Evolutionary conservation across 1,140 invertebrate genomes (phyloP).

Genomic region (Thereuonema tuberculata): DNA sequence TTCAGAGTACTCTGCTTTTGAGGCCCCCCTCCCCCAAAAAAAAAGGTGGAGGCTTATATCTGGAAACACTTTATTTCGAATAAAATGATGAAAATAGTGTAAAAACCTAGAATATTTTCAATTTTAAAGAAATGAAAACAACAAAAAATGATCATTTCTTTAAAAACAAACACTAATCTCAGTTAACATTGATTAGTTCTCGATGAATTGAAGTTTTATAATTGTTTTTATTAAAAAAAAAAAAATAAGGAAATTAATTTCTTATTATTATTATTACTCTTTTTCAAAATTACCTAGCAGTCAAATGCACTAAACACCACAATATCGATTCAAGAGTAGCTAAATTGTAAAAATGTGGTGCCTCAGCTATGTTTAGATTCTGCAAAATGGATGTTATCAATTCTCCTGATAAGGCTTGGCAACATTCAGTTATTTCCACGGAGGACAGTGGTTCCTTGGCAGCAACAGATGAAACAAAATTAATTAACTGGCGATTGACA

Average conservation of each 20-base stretch:
- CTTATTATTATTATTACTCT: no score
- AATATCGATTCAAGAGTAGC: conserved; percentile 29
- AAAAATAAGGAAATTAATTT: no score
- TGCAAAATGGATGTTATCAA: conserved; percentile 22
- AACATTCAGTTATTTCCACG: not conserved
- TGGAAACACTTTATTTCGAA: no score
- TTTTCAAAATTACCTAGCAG: no score
- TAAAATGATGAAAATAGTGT: no score
- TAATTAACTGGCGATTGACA: not conserved
- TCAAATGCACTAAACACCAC: conserved; percentile 29
- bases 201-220: not conserved
- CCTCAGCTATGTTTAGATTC: conserved; percentile 28
- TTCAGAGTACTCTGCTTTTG: no score
- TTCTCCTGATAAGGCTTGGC: not conserved
- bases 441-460: not conserved
- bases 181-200: not conserved
- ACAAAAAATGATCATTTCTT: no score
- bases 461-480: not conserved
- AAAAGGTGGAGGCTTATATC: no score
- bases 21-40: no score
- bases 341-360: conserved; percentile 33
- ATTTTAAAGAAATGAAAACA: no score
- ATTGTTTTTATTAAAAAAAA: not conserved
- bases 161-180: no score
- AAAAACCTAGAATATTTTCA: no score